Evolutionary conservation across 64 coral and sea anemone species (phyloP).

Genomic region (Exaiptasia diaphana): DNA sequence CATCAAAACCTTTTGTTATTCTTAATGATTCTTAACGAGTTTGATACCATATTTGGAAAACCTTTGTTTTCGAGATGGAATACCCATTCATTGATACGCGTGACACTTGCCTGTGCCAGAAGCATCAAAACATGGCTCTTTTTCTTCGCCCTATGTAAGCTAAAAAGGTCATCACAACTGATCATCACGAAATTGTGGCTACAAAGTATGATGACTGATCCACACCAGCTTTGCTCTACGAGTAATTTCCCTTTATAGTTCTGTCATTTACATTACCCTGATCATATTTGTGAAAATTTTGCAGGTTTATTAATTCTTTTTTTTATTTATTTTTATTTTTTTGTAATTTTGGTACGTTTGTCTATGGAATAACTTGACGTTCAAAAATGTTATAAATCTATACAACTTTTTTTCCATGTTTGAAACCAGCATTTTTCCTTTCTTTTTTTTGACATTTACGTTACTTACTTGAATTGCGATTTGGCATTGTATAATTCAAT

Average conservation of each 20-base stretch:
- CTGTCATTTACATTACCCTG: background rate
- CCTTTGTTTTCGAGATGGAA: no score
- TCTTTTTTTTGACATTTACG: background rate
- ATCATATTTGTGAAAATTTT: background rate
- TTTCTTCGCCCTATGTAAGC: background rate
- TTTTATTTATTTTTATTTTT: background rate
- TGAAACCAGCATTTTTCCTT: no score
- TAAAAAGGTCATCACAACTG: background rate
- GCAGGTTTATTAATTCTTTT: background rate
- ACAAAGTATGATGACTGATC: constrained; percentile 3
- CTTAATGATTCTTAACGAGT: no score
- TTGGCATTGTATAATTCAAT: background rate
- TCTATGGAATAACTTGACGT: no score
- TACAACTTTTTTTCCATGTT: background rate
- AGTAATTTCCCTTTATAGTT: no score
- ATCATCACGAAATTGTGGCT: constrained; percentile 10
- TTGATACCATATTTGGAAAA: no score
- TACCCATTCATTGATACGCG: background rate
- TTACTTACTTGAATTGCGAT: background rate
- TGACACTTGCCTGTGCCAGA: constrained; percentile 32
- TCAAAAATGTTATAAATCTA: background rate
- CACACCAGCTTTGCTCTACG: background rate
- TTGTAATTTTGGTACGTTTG: background rate
- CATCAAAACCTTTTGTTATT: no score
- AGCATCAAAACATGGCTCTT: constrained; percentile 21